Conservation (phyloP, 2,797 vertebrate genomes). For the Apogon talboti region DNA sequence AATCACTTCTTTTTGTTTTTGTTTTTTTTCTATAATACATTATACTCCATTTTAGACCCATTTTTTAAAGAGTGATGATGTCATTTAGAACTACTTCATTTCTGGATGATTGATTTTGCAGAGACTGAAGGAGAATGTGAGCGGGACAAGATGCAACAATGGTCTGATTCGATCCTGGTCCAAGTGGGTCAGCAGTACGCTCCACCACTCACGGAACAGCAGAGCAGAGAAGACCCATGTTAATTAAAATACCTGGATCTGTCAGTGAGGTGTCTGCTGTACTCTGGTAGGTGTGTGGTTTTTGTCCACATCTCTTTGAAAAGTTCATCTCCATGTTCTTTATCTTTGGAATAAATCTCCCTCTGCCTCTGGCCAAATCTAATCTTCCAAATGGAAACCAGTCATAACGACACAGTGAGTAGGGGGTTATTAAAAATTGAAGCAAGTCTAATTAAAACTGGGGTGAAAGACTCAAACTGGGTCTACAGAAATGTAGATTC, state of each 20-base stretch:
- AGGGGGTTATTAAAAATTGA: constrained; percentile 71
- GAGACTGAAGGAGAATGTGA: neutral
- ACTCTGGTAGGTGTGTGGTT: constrained; percentile 26
- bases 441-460: constrained; percentile 68
- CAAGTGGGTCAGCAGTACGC: neutral
- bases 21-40: no score
- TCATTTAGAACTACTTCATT: no score
- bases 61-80: no score
- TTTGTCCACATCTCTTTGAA: constrained; percentile 36
- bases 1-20: no score
- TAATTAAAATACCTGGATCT: constrained; percentile 38
- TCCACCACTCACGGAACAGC: neutral
- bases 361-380: constrained; percentile 52
- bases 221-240: neutral
- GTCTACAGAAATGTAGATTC: constrained; percentile 22
- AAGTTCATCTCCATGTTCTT: constrained; percentile 42
- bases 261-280: constrained; percentile 28
- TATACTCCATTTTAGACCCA: no score
- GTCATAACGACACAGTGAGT: constrained; percentile 37
- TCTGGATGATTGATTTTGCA: no score
- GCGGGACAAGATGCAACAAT: neutral
- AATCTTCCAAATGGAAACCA: constrained; percentile 61
- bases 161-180: neutral
- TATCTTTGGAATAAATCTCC: constrained; percentile 44
- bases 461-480: constrained; percentile 35